Evolutionary conservation across 2,797 vertebrate species (phyloP).

Genomic region (Peromyscus melanophrys): DNA sequence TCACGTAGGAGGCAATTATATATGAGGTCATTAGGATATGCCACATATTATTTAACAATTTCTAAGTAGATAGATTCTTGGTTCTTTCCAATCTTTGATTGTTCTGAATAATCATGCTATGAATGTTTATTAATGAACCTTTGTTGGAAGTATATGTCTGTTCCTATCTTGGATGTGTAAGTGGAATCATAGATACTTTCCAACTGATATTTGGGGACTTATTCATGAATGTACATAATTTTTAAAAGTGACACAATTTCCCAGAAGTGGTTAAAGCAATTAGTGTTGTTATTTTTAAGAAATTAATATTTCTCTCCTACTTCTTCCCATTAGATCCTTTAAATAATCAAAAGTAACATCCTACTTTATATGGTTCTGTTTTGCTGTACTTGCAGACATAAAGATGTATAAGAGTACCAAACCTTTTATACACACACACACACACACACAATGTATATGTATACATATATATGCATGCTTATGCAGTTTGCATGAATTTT

Average conservation of each 20-base stretch:
- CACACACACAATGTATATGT: neutral
- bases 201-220: neutral
- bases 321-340: neutral
- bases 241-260: slow-evolving; percentile 1
- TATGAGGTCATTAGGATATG: neutral
- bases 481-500: neutral
- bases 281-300: neutral
- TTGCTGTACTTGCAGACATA: neutral
- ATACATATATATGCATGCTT: neutral
- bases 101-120: neutral
- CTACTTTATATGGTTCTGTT: neutral
- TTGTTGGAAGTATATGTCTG: neutral
- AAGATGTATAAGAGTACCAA: neutral
- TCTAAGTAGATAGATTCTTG: neutral
- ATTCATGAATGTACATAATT: neutral
- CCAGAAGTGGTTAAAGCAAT: neutral
- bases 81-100: neutral
- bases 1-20: neutral
- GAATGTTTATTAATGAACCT: neutral
- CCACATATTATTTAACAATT: neutral
- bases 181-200: slow-evolving; percentile 12
- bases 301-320: neutral
- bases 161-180: neutral
- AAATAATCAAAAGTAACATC: slow-evolving; percentile 28
- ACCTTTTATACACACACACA: neutral